Evolutionary conservation across 2,113 vertebrate genomes (phyloP).

Genomic region (Ictalurus furcatus): DNA sequence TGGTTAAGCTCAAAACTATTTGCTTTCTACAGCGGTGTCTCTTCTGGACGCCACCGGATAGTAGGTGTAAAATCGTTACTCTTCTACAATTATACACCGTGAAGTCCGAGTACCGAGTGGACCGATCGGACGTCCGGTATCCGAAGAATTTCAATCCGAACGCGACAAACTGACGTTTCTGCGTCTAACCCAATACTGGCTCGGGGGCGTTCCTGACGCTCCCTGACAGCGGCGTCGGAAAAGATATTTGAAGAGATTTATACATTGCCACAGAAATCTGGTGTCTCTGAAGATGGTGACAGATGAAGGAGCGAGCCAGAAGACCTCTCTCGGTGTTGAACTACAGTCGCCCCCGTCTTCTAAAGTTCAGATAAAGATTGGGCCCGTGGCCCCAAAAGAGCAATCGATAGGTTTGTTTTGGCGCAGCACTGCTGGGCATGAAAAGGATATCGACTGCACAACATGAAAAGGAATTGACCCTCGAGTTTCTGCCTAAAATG

Average conservation of each 20-base stretch:
- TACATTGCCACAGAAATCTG: constrained; percentile 48
- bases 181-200: not conserved
- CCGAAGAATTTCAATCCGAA: not conserved
- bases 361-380: constrained; percentile 48
- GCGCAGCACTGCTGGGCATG: constrained; percentile 41
- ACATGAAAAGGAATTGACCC: constrained; percentile 54
- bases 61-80: not conserved
- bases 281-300: constrained; percentile 46
- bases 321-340: constrained; percentile 21
- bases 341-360: constrained; percentile 19
- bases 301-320: constrained; percentile 10
- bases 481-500: constrained; percentile 43
- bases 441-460: constrained; percentile 50
- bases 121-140: too few species aligned
- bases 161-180: not conserved
- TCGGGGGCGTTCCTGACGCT: not conserved
- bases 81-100: not conserved
- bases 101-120: not conserved
- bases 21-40: not conserved
- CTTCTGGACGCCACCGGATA: not conserved
- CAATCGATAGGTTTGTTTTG: constrained; percentile 55
- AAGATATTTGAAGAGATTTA: not conserved
- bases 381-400: constrained; percentile 27
- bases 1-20: too few species aligned
- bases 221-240: not conserved